These are phyloP conservation scores for Mormyrus proboscirostris DNA, from an alignment of 2,797 vertebrate genomes.

Conservation along the genomic window DNA sequence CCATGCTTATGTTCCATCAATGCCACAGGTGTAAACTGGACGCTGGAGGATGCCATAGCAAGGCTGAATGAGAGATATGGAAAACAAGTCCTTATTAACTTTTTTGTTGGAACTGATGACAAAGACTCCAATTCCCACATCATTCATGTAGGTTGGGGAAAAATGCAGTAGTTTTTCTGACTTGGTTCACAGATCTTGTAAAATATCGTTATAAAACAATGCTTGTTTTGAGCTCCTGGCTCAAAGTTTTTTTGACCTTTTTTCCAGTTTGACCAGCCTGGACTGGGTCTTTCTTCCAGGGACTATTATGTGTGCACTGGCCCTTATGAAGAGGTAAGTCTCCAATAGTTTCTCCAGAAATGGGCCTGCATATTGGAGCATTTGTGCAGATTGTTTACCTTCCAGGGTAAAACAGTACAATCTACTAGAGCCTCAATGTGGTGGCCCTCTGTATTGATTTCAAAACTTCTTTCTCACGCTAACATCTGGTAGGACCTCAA, in stretches of 20 bases:
- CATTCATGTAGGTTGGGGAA: slow-evolving; percentile 77
- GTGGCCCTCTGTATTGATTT: not conserved
- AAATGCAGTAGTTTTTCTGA: not conserved
- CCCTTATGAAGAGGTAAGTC: slow-evolving; percentile 74
- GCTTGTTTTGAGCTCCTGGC: not conserved
- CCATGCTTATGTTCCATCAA: slow-evolving; percentile 13
- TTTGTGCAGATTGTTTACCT: not conserved
- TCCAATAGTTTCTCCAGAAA: not conserved
- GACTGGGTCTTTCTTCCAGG: slow-evolving; percentile 80
- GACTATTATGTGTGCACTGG: slow-evolving; percentile 85
- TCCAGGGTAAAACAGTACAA: not conserved
- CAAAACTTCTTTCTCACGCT: not conserved
- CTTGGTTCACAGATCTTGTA: not conserved
- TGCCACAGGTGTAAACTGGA: slow-evolving; percentile 70
- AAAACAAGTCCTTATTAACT: slow-evolving; percentile 81
- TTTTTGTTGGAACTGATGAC: slow-evolving; percentile 86
- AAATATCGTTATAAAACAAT: not conserved
- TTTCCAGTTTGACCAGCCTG: slow-evolving; percentile 83
- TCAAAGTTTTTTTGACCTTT: slow-evolving; percentile 13
- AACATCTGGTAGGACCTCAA: not conserved
- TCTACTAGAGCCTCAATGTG: not conserved
- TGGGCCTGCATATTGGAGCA: not conserved
- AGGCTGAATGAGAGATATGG: slow-evolving; percentile 79
- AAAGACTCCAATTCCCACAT: slow-evolving; percentile 80
- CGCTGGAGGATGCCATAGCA: slow-evolving; percentile 72